Base-by-base conservation (phyloP, 92 coral and sea anemone genomes). In the Parazoanthus darwini region DNA sequence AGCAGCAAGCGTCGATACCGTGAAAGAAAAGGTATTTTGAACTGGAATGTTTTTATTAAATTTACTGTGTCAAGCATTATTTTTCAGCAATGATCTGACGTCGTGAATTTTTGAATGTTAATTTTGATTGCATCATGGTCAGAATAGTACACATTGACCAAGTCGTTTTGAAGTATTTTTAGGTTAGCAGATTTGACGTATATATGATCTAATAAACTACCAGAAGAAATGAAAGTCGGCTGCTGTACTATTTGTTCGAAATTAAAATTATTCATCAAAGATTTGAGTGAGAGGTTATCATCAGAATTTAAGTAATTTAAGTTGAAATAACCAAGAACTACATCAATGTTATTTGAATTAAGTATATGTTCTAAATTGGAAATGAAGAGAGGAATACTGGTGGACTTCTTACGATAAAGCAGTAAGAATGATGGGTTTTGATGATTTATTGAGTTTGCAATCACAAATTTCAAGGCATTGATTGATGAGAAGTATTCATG, bases 51-150 rank as follows among this genome's bases (percentile, higher is more conserved):
- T 75, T 74, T 50, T 75, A 51, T 88, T 72, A 87, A 77, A 77
- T 87, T 59, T 87, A 87, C 85, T 77, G 89, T 86, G 80, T 86
- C 82, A 86, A 74, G 81, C 88, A 85, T 85, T 85, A 73, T 73
- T 73, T 74, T 82, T 82, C 86, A 82, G 86, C 86, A 82, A 38
- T 83, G 36, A 83, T 83, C 77, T 83, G 78, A 66, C 0, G 87
- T 83, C 74, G 51, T 66, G 87, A 67, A 66, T 83, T 81, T 43
- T 87, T 85, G 87, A 78, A 82, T 82, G 77, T 70, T 91, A 71
- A 85, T 82, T 80, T 89, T 91, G 58, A 89, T 89, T 82, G 90
- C 92, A 86, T 92, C 90, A 89, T 92, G 94, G 86, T 92, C 92
- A 86, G 94, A 92, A 89, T 92, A 85, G 89, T 92, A 92, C n/a